Conservation (phyloP, 2,888 invertebrate species). For the Epinotia ramella region DNA sequence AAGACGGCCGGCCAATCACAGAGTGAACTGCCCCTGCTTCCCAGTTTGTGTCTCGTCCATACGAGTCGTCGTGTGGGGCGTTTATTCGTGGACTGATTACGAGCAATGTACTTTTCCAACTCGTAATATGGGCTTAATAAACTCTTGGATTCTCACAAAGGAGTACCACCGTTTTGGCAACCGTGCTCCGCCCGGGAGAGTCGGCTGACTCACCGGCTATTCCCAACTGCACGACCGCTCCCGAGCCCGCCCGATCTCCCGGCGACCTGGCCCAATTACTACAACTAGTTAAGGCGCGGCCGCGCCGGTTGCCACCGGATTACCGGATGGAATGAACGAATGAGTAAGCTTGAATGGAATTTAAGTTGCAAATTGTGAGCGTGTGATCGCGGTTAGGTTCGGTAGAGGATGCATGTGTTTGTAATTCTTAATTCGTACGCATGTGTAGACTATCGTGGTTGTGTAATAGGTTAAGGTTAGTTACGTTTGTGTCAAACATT, state of each 20-base stretch:
- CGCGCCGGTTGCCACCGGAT: conserved; percentile 40
- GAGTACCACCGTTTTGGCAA: conserved; percentile 21
- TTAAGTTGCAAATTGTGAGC: conserved; percentile 28
- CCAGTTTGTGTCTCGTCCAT: too few species aligned
- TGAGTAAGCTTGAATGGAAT: conserved; percentile 43
- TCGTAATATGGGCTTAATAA: background rate
- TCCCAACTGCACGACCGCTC: conserved; percentile 30
- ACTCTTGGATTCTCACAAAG: background rate
- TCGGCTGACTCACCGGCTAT: conserved; percentile 61
- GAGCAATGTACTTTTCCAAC: background rate
- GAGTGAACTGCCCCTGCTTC: too few species aligned
- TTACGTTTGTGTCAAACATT: background rate
- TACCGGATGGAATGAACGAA: conserved; percentile 44
- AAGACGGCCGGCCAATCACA: too few species aligned
- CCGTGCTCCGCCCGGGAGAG: conserved; percentile 29
- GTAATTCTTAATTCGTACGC: background rate
- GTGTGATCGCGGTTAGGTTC: conserved; percentile 34
- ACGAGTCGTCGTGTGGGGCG: too few species aligned
- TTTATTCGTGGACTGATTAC: too few species aligned
- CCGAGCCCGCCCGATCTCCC: conserved; percentile 17
- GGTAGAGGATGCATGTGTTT: background rate
- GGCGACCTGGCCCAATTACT: conserved; percentile 46
- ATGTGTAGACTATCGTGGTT: background rate
- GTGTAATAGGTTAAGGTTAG: background rate
- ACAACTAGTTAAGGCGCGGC: conserved; percentile 45